Base-by-base conservation (phyloP, 2,888 invertebrate species). In the Vanessa cardui region DNA sequence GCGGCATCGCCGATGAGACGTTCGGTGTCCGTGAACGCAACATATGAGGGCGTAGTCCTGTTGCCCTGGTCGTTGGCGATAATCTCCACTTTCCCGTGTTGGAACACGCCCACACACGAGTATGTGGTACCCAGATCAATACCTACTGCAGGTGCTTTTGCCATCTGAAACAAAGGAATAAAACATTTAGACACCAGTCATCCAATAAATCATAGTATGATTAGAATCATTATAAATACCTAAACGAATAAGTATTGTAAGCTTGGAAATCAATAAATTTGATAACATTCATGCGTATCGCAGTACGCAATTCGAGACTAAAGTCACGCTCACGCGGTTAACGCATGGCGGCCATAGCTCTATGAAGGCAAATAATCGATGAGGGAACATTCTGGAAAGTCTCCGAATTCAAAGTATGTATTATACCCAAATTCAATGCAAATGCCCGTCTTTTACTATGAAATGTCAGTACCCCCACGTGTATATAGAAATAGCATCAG, bases 51-150 rank as follows among this genome's bases (percentile, higher is more conserved):
- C 78, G 97, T 97, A 74, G 97, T 97, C 86, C 97, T 94, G 94
- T 97, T 97, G 87, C 97, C 97, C 92, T 97, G 97, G 89, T 97
- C 97, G 87, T 97, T 97, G 86, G 97, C 97, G 90, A 97, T 97
- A 87, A 97, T 97, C 92, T 97, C 97, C 81, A 97, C 97, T 92
- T 97, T 97, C 75, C 97, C 97, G 91, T 97, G 96, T 92, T 97
- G 97, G 94, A 97, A 98, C 75, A 98, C 98, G 80, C 97, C 98
- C 77, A 98, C 98, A 84, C 97, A 98, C 65, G 98, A 98, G 92
- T 98, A 98, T 74, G 98, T 98, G 78, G 98, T 98, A 77, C 98
- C 98, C 91, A 98, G 94, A 94, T 98, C 98, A 92, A 98, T 98
- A 94, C 98, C 98, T 85, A 98, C 96, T 87, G 97, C 97, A 84